A percentile compares a stretch with the other conserved stretches of the same genome.
Evolutionary conservation across 2,888 invertebrate species (phyloP).

Genomic region (Orthonychiurus folsomi): DNA sequence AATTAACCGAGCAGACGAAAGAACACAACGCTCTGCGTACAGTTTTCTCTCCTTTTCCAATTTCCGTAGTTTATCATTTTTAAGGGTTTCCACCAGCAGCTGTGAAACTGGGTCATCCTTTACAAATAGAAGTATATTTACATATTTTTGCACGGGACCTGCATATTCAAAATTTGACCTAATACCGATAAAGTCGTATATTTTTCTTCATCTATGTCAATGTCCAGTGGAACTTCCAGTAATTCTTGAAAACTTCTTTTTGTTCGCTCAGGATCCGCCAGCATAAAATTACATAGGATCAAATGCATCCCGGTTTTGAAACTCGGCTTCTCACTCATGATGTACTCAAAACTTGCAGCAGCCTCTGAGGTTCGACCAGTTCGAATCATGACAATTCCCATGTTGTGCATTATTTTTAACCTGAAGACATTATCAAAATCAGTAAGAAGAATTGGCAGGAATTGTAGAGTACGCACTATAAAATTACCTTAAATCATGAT

Average conservation of each 20-base stretch:
- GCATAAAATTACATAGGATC: conserved; percentile 76
- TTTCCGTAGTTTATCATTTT: conserved; percentile 64
- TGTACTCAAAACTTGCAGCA: conserved; percentile 91
- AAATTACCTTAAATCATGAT: conserved; percentile 54
- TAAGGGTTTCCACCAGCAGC: conserved; percentile 62
- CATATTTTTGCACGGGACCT: not conserved
- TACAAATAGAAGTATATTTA: conserved; percentile 1
- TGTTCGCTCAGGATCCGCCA: conserved; percentile 86
- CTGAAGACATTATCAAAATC: conserved; percentile 46
- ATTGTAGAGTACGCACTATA: not conserved
- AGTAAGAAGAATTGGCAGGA: not conserved
- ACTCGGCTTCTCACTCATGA: conserved; percentile 91
- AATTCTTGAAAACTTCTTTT: conserved; percentile 82
- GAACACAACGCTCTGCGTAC: conserved; percentile 70
- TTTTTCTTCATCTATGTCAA: conserved; percentile 68
- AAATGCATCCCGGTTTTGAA: conserved; percentile 83
- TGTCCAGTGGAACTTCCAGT: conserved; percentile 72
- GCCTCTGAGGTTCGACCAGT: conserved; percentile 96
- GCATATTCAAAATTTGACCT: no score
- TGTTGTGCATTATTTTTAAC: conserved; percentile 96
- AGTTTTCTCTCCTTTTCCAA: conserved; percentile 62
- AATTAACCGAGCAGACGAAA: conserved; percentile 80
- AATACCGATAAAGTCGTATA: conserved; percentile 49
- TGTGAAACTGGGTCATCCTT: conserved; percentile 54
- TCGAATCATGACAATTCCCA: conserved; percentile 84